A percentile compares a stretch with the other conserved stretches of the same genome.
phyloP scores from a whole-genome alignment of 2,797 vertebrate species.

The Poecile montanus region DNA sequence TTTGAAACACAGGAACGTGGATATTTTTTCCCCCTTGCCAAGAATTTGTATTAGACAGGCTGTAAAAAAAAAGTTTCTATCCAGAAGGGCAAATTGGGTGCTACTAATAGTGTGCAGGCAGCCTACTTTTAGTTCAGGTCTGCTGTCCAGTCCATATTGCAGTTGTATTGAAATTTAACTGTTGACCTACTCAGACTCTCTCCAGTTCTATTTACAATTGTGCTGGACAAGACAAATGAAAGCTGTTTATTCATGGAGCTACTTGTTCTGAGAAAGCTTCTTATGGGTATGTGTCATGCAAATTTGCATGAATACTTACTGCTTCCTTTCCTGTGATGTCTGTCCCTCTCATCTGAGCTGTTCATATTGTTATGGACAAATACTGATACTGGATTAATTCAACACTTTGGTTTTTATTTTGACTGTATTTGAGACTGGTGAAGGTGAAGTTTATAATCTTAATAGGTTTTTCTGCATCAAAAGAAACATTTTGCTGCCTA shows the following conservation, averaged over 20 bases:
- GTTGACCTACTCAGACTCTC: not conserved
- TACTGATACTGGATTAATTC: not conserved
- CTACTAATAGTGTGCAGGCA: not conserved
- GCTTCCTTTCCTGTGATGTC: not conserved
- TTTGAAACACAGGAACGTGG: not conserved
- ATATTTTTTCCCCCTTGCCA: not conserved
- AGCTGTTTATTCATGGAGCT: not conserved
- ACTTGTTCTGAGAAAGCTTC: not conserved
- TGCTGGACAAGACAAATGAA: not conserved
- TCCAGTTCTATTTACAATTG: not conserved
- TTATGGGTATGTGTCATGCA: not conserved
- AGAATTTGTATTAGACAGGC: not conserved
- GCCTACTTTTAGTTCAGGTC: not conserved
- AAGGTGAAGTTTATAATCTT: not conserved
- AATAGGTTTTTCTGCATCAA: not conserved
- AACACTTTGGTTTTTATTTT: not conserved
- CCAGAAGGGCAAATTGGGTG: not conserved
- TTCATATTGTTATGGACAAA: not conserved
- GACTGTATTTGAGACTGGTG: not conserved
- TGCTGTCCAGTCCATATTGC: not conserved
- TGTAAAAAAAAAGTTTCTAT: not conserved
- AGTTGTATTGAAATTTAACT: not conserved
- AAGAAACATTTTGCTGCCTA: not conserved
- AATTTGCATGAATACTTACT: not conserved
- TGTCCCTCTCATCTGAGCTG: not conserved